Conservation (phyloP, 2,888 invertebrate genomes). For the Amphipyra tragopoginis region DNA sequence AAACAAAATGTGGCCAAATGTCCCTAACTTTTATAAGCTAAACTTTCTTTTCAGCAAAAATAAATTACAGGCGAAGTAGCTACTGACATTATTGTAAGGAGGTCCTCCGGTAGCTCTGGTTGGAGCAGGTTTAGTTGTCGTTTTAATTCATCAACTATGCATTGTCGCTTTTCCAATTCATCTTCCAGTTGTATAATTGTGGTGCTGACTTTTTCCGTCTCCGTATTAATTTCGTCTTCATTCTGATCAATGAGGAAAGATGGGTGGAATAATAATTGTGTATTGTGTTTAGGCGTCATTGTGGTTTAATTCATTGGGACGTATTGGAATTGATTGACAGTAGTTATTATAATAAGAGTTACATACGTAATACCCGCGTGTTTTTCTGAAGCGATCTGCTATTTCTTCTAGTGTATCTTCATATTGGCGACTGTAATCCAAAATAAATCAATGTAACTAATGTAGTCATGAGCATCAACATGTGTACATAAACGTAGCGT, state of each 20-base stretch:
- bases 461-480: too few species aligned
- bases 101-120: conserved; percentile 67
- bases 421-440: conserved; percentile 72
- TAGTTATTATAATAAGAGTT: conserved; percentile 3
- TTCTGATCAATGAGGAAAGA: conserved; percentile 59
- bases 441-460: conserved; percentile 6
- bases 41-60: conserved; percentile 3
- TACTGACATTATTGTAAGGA: conserved; percentile 71
- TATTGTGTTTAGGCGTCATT: too few species aligned
- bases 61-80: conserved; percentile 5
- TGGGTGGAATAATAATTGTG: not conserved
- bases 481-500: too few species aligned
- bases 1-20: conserved; percentile 9
- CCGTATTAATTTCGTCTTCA: conserved; percentile 67
- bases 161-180: conserved; percentile 61
- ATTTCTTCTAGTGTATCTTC: conserved; percentile 74
- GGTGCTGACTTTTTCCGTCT: conserved; percentile 62
- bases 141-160: conserved; percentile 64
- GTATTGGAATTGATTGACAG: too few species aligned
- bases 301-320: too few species aligned
- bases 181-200: conserved; percentile 60
- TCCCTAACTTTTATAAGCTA: not conserved
- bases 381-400: conserved; percentile 73
- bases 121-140: conserved; percentile 57
- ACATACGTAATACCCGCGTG: conserved; percentile 75